Conservation (phyloP, 2,797 vertebrate species). For the Menidia menidia region DNA sequence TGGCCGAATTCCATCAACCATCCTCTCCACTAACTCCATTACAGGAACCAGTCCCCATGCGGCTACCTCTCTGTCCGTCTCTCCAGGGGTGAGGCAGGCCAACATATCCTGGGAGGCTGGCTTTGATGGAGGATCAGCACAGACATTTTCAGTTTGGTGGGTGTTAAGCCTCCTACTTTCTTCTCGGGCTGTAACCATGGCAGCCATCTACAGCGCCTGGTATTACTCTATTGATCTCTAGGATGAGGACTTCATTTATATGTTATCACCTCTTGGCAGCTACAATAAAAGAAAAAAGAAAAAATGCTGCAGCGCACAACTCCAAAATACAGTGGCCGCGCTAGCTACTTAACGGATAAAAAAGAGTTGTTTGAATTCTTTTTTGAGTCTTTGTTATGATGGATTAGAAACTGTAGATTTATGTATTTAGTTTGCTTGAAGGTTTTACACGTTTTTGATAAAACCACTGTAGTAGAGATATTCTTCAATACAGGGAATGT, state of each 20-base stretch:
- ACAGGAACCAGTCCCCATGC: constrained; percentile 94
- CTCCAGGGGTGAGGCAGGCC: constrained; percentile 82
- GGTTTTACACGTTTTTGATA: neutral
- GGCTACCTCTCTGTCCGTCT: constrained; percentile 87
- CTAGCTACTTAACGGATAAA: constrained; percentile 38
- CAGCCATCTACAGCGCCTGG: constrained; percentile 76
- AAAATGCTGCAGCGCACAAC: constrained; percentile 40
- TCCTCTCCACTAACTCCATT: constrained; percentile 58
- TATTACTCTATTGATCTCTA: constrained; percentile 75
- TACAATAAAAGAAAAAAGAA: constrained; percentile 52
- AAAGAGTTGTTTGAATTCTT: constrained; percentile 7
- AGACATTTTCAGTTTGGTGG: constrained; percentile 97
- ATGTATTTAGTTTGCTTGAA: constrained; percentile 3
- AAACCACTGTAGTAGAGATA: neutral
- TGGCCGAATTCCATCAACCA: constrained; percentile 60
- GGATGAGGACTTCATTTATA: constrained; percentile 79
- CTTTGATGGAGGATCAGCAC: constrained; percentile 93
- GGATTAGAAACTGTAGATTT: constrained; percentile 8
- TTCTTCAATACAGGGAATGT: neutral
- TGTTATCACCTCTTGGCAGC: constrained; percentile 86
- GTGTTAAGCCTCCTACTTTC: constrained; percentile 70
- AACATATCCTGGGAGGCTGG: constrained; percentile 95
- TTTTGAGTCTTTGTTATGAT: constrained; percentile 12
- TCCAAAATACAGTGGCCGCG: constrained; percentile 44
- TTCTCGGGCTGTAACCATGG: constrained; percentile 82